These are phyloP conservation scores for Tethea ocularis DNA, from an alignment of 2,888 invertebrate species.

Conservation along the genomic window DNA sequence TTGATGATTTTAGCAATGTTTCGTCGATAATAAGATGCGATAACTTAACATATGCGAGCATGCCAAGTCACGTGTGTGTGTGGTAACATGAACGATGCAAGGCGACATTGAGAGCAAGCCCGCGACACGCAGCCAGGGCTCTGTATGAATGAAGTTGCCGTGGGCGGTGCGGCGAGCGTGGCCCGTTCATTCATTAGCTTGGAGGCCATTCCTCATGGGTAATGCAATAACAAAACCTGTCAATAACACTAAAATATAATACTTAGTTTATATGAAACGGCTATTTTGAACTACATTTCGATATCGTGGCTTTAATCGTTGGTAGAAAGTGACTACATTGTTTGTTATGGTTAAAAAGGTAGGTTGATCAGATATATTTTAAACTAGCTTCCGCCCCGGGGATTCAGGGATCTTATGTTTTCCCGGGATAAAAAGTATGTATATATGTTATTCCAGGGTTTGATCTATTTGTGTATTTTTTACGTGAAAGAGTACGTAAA, in stretches of 20 bases:
- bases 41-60: slow-evolving; percentile 16
- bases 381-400: too few relatives aligned
- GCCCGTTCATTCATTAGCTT: slow-evolving; percentile 79
- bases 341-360: not conserved
- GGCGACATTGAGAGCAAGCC: slow-evolving; percentile 63
- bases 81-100: slow-evolving; percentile 37
- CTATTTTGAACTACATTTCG: slow-evolving; percentile 14
- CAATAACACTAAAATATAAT: slow-evolving; percentile 58
- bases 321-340: not conserved
- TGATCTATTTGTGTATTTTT: too few relatives aligned
- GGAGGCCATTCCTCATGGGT: slow-evolving; percentile 72
- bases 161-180: slow-evolving; percentile 66
- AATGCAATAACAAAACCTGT: slow-evolving; percentile 75
- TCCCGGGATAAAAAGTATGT: too few relatives aligned
- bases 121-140: slow-evolving; percentile 71
- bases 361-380: not conserved
- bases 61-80: slow-evolving; percentile 30
- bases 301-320: not conserved
- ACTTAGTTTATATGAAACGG: slow-evolving; percentile 31
- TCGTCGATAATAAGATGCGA: slow-evolving; percentile 10
- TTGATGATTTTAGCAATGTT: too few relatives aligned
- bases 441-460: too few relatives aligned
- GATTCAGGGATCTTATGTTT: too few relatives aligned
- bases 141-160: slow-evolving; percentile 76
- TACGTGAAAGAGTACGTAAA: too few relatives aligned